phyloP scores from a whole-genome alignment of 1,140 invertebrate species.

The Pseudoatta argentina region DNA sequence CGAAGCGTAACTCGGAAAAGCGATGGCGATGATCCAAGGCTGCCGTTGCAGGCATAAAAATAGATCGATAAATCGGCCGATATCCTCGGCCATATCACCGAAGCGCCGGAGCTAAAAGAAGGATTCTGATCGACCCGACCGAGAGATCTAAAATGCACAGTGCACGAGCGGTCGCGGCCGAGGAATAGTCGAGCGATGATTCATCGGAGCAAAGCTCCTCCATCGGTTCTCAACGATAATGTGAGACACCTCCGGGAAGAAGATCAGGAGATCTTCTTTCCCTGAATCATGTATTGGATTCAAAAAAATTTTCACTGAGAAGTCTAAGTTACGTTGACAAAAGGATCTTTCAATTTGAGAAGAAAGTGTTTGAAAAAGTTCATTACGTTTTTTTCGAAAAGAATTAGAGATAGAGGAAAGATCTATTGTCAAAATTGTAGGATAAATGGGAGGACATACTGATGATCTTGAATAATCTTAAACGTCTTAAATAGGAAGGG shows the following conservation, averaged over 20 bases:
- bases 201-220: conserved; percentile 42
- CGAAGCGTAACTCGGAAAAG: conserved; percentile 43
- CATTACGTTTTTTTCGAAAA: too few relatives aligned
- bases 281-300: neutral
- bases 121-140: conserved; percentile 60
- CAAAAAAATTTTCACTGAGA: neutral
- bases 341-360: neutral
- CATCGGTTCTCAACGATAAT: conserved; percentile 61
- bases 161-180: conserved; percentile 4
- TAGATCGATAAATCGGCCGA: conserved; percentile 70
- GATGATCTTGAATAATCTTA: too few relatives aligned
- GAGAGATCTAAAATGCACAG: conserved; percentile 44
- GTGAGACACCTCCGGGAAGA: neutral
- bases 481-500: too few relatives aligned
- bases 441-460: too few relatives aligned
- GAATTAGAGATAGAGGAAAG: too few relatives aligned
- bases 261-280: neutral
- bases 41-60: conserved; percentile 47
- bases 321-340: neutral
- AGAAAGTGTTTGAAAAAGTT: too few relatives aligned
- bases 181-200: conserved; percentile 69
- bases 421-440: too few relatives aligned
- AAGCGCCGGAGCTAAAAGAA: conserved; percentile 2
- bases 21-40: conserved; percentile 46
- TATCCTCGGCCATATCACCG: conserved; percentile 44